phyloP scores from a whole-genome alignment of 2,113 vertebrate genomes.

The Sialia sialis region DNA sequence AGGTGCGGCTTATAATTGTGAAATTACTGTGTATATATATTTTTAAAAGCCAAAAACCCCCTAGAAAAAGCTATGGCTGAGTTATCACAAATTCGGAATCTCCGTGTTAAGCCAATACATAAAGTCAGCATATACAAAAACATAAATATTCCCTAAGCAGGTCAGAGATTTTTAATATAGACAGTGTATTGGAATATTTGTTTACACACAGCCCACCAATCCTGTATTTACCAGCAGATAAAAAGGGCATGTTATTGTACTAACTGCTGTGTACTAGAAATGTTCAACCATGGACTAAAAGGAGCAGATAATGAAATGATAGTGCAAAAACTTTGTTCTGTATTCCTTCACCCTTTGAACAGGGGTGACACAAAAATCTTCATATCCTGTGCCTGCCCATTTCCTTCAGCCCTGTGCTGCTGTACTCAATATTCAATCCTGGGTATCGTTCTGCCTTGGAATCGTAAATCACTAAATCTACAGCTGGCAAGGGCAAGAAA shows the following conservation, averaged over 20 bases:
- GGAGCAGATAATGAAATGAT: not conserved
- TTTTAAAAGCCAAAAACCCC: rapidly evolving
- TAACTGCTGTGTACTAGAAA: not conserved
- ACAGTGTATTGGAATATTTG: not conserved
- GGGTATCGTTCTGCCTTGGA: not conserved
- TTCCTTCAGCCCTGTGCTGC: not conserved
- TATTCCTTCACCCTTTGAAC: not conserved
- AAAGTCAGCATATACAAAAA: not conserved
- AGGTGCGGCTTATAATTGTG: too few species aligned
- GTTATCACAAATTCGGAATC: not conserved
- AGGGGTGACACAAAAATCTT: not conserved
- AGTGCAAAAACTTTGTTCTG: not conserved
- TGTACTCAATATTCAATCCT: not conserved
- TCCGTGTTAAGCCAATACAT: not conserved
- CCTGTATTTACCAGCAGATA: not conserved
- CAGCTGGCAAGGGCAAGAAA: conserved; percentile 12
- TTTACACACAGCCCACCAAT: not conserved
- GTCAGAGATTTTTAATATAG: not conserved
- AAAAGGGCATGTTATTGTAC: not conserved
- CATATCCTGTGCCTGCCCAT: not conserved
- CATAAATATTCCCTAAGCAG: not conserved
- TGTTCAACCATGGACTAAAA: not conserved
- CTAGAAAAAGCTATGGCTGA: not conserved
- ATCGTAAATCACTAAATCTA: conserved; percentile 11
- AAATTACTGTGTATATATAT: too few species aligned